Base-by-base conservation (phyloP, 2,888 invertebrate species). In the Hydriomena furcata region DNA sequence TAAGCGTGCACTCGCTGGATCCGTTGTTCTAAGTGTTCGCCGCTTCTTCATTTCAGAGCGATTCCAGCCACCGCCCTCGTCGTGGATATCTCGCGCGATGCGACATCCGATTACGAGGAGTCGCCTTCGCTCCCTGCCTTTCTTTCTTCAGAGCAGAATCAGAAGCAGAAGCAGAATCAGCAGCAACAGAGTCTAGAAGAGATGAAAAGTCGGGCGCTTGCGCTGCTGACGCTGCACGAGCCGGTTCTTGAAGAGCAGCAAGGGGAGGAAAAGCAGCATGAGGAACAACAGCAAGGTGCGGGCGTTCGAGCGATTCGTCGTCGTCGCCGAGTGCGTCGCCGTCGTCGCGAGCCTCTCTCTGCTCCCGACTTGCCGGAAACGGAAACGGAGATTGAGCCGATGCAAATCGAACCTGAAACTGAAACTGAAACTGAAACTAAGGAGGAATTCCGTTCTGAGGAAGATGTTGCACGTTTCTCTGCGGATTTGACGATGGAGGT, bases 181-280 rank as follows among this genome's bases (percentile, higher is more conserved):
- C 17, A 17, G 17, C 17, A 4, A 17, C 44, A 49, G 30, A 2
- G 1, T 0, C 62, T 70, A 24, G 32, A 38, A 3, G 60, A 55
- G 27, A 45, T 59, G 28, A 74, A 71, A 58, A 60, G 51, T 12
- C 63, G 52, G 21, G 68, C 70, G 10, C 61, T 68, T 0, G 34
- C 32, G 5, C 31, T 66, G 53, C 57, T 65, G n/a, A 17, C 32
- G 25, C 11, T n/a, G 31, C 34, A 32, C 28, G 11, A 30, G 34
- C 4, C 31, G 17, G 11, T 40, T 27, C 6, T 43, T 8, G 21
- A n/a, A 1, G 6, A 7, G 5, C 23, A 23, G 23, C 17, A 8
- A 5, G 31, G 7, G 17, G 31, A n/a, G n/a, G n/a, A n/a, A n/a
- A n/a, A 1, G 31, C 7, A 1, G n/a, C 7, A n/a, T 1, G 32